Conservation (phyloP, 2,113 vertebrate genomes). For the Corythoichthys haematopterus region DNA sequence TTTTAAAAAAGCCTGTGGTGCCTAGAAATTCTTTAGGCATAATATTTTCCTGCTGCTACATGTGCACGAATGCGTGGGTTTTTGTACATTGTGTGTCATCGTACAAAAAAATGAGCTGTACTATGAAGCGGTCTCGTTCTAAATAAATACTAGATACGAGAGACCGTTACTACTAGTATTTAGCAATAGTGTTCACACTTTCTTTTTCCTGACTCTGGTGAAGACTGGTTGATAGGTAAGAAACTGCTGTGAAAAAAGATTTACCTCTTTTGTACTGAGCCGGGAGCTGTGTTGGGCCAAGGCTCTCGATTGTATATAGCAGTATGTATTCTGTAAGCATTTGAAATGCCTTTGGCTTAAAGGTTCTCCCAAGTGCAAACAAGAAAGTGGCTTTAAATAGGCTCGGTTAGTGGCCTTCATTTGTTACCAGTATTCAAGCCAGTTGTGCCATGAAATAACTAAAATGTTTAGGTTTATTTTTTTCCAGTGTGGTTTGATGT, state of each 20-base stretch:
- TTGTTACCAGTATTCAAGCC: conserved; percentile 2
- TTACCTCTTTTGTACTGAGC: conserved; percentile 62
- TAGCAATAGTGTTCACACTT: conserved; percentile 68
- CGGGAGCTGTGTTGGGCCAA: conserved; percentile 50
- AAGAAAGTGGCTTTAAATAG: conserved; percentile 31
- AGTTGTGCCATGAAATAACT: neutral
- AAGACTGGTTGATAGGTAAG: conserved; percentile 55
- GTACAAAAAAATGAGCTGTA: conserved; percentile 36
- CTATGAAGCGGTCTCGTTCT: conserved; percentile 44
- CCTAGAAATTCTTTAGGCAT: conserved; percentile 42
- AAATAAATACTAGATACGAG: conserved; percentile 41
- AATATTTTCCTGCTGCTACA: conserved; percentile 42
- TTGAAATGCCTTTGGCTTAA: conserved; percentile 46
- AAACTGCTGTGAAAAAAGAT: conserved; percentile 52
- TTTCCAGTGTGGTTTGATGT: no score
- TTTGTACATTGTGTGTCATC: conserved; percentile 33
- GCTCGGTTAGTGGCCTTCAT: conserved; percentile 26
- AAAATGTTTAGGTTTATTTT: neutral
- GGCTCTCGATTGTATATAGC: conserved; percentile 54
- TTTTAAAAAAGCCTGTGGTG: conserved; percentile 42
- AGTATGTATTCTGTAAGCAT: conserved; percentile 15
- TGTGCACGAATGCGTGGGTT: conserved; percentile 23
- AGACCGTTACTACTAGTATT: conserved; percentile 62
- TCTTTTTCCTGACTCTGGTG: conserved; percentile 53
- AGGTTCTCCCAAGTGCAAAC: conserved; percentile 43